Evolutionary conservation across 92 coral and sea anemone species (phyloP), one percentile per base, ranked within the genome.

Genomic region (Pocillopora grandis): DNA sequence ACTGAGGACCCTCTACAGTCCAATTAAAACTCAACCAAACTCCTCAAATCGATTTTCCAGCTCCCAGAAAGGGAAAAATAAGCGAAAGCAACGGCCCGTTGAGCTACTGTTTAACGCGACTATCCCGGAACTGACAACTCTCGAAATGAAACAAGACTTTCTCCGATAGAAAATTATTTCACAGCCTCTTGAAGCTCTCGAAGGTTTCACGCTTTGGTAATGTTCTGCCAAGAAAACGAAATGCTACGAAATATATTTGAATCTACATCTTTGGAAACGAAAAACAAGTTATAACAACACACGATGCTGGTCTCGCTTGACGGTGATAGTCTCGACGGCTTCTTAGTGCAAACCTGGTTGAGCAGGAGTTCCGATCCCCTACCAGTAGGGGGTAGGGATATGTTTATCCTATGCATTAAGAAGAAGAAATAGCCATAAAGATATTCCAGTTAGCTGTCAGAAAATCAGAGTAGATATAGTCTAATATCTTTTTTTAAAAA

Each of bases 1-100:
- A 77, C 79, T 73, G 80, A 83, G 86, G 86, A 83, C 86, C 56
- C 80, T 63, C 9, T 55, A 35, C 88, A 84, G 82, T 58, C 88
- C 88, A 84, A 76, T 42, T 76, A 82, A 20, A 20, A 58, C 88
- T 77, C 76, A 76, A 15, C 66, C 88, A 20, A 20, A 58, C 88
- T 77, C 76, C 77, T 56, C 82, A 76, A 58, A 77, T 61, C 85
- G 60, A 69, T 81, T 61, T 58, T 81, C 74, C 60, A 15, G 70
- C 77, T 68, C 88, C 67, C 68, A 67, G 52, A 76, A 74, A 58
- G 70, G 62, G 20, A 18, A 58, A 66, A 58, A 66, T 52, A 58
- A 75, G 5, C 60, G 70, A 84, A 76, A 58, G 71, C 58, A 76
- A 83, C 49, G 66, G 69, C 81, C 72, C 21, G 56, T 58, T 74